A percentile compares a stretch with the other conserved stretches of the same genome.
Conservation (phyloP, 2,888 invertebrate genomes). For the Temnothorax unifasciatus region DNA sequence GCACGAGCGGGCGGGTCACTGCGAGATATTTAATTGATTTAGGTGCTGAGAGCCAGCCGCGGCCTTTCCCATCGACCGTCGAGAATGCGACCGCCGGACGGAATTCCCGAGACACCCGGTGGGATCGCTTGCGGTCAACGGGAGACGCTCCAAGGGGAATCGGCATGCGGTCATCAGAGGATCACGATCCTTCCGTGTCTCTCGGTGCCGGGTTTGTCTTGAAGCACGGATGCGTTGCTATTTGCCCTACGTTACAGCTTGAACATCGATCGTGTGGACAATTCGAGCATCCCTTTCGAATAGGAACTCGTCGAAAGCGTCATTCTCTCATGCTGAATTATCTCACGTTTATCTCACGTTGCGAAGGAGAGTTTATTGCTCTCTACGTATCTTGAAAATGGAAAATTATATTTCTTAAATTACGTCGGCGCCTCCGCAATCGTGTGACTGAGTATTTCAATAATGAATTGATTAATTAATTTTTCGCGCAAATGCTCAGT, state of each 20-base stretch:
- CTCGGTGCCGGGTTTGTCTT: conserved; percentile 22
- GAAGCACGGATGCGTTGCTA: conserved; percentile 19
- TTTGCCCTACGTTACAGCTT: conserved; percentile 26
- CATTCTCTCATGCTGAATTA: background rate
- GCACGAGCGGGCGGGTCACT: conserved; percentile 56
- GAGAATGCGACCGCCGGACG: conserved; percentile 79
- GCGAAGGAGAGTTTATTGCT: background rate
- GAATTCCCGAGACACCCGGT: conserved; percentile 77
- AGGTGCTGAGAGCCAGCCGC: conserved; percentile 70
- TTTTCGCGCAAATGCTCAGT: background rate
- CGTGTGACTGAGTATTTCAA: too few species aligned
- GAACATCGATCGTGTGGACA: conserved; percentile 1
- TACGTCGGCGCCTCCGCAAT: background rate
- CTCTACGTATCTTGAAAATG: background rate
- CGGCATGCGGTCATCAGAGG: conserved; percentile 67
- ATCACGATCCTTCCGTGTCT: conserved; percentile 39
- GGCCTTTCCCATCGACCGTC: conserved; percentile 76
- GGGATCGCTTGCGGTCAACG: conserved; percentile 72
- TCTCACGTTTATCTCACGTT: background rate
- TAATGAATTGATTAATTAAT: background rate
- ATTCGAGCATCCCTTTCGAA: background rate
- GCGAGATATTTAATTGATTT: conserved; percentile 83
- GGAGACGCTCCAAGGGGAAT: conserved; percentile 62
- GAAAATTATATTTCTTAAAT: background rate
- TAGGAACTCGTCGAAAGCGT: background rate